Base-by-base conservation (phyloP, 2,113 vertebrate species). In the Dolichallabes microphthalmus region DNA sequence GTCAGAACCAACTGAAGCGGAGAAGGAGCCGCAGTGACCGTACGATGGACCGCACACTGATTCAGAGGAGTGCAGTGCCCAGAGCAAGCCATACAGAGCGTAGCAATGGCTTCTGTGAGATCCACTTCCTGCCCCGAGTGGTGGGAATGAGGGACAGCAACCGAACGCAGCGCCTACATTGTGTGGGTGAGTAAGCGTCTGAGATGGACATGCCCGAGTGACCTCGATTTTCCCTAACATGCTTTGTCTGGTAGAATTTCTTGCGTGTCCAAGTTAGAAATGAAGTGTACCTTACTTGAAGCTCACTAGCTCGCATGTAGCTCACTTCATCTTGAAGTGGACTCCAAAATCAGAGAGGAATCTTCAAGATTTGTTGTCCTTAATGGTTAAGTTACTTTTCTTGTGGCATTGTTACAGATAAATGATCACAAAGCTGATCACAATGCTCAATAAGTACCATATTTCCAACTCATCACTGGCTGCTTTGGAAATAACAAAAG, bases 1-100 rank as follows among this genome's bases (percentile, higher is more conserved):
- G 95, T 64, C 94, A 94, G 91, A 96, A 96, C 91, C 94, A 95
- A 88, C 89, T 96, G 87, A 96, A 95, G 90, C 93, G 92, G 1
- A 86, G 91, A 2, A 93, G 92, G 58, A 85, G 91, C 1, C 91
- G 89, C 52, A 89, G 91, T 9, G 94, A 94, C 82, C 92, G 93
- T 22, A 88, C 90, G 0, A 89, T 88, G 9, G 89, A 91, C 73
- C 74, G 81, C 45, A 79, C 71, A 10, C 84, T 82, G 20, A 80
- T 80, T 69, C 86, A 88, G 45, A 69, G 88, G 82, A 80, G 75
- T 45, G 2, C 53, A 0, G 50, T 63, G 0, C n/a, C 74, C 5
- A 60, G 82, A 45, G 61, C 83, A 0, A 77, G 86, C 80, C 91
- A 87, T 0, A 61, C 87, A 52, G 93, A 94, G 74, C 89, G 89